Base-by-base conservation (phyloP, 2,888 invertebrate species). In the Osedax fenrisi region DNA sequence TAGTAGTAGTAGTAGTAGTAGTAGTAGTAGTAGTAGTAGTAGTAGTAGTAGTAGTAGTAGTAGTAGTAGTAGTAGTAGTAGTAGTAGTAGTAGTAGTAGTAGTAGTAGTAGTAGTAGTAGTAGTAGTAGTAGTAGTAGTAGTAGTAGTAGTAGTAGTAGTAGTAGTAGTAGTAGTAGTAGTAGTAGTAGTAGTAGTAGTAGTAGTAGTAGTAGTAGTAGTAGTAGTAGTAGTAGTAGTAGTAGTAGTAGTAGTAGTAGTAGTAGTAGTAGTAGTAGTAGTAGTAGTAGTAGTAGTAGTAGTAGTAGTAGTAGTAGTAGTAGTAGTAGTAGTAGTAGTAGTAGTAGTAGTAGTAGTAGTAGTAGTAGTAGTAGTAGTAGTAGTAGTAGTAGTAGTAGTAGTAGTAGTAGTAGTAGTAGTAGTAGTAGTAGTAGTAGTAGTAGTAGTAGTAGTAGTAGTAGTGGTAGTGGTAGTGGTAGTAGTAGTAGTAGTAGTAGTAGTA, bases 1-100 rank as follows among this genome's bases (percentile, higher is more conserved):
- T 56, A 56, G 56, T 56, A 56, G 56, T 56, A 56, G 56, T 56
- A 56, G 56, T 56, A 13, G 56, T 56, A 56, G 56, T 56, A 56
- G 56, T 56, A 56, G 56, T 56, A 56, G 56, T 56, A 56, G 56
- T 56, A 56, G 10, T 61, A 61, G 61, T 61, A 61, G 61, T 61
- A 61, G 61, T 61, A 61, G 3, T 61, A 61, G 61, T 61, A 61
- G 61, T 61, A 61, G 61, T 61, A 61, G 61, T 61, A 61, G 61
- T 61, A 61, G 61, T 61, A 61, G 61, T 61, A 61, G 5, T 61
- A 61, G 61, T 61, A 61, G 61, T 61, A 61, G 61, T 61, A 61
- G 61, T 61, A 3, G 61, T 61, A 61, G 61, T 61, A 61, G 61
- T 61, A 61, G 2, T 61, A 61, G 61, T 61, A 61, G 61, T 61